These are phyloP conservation scores for Drosophila niveifrons DNA, from an alignment of 2,888 invertebrate genomes.

Conservation along the genomic window DNA sequence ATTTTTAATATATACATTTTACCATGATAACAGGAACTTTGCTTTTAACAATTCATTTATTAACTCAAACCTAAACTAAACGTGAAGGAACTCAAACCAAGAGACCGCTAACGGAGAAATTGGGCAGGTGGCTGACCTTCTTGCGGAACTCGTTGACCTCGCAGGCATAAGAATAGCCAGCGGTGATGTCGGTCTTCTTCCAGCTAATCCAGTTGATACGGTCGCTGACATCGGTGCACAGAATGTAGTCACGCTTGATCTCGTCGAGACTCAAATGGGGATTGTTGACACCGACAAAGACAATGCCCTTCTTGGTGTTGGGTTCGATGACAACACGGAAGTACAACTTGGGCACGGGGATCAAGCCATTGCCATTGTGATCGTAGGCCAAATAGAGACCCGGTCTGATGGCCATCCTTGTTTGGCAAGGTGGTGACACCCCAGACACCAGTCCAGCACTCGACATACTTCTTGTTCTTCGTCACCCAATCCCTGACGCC, in stretches of 20 bases:
- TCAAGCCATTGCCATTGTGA: slow-evolving; percentile 71
- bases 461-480: slow-evolving; percentile 77
- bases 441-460: slow-evolving; percentile 87
- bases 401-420: slow-evolving; percentile 79
- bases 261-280: slow-evolving; percentile 74
- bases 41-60: slow-evolving; percentile 11
- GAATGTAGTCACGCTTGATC: slow-evolving; percentile 76
- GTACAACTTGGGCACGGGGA: slow-evolving; percentile 87
- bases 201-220: slow-evolving; percentile 86
- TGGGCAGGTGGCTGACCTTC: slow-evolving; percentile 72
- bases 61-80: neutral
- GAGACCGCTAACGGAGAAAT: slow-evolving; percentile 69
- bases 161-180: slow-evolving; percentile 83
- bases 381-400: slow-evolving; percentile 82
- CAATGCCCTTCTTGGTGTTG: slow-evolving; percentile 85
- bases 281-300: slow-evolving; percentile 86
- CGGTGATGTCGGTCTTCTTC: slow-evolving; percentile 73
- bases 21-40: neutral
- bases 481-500: slow-evolving; percentile 85
- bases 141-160: slow-evolving; percentile 77
- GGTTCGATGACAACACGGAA: slow-evolving; percentile 87
- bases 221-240: slow-evolving; percentile 86
- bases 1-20: neutral
- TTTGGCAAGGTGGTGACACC: slow-evolving; percentile 86
- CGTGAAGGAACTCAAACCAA: slow-evolving; percentile 42